Evolutionary conservation across 2,797 vertebrate species (phyloP), one percentile per base, ranked within the genome.

Genomic region (Crocodylus rhombifer): DNA sequence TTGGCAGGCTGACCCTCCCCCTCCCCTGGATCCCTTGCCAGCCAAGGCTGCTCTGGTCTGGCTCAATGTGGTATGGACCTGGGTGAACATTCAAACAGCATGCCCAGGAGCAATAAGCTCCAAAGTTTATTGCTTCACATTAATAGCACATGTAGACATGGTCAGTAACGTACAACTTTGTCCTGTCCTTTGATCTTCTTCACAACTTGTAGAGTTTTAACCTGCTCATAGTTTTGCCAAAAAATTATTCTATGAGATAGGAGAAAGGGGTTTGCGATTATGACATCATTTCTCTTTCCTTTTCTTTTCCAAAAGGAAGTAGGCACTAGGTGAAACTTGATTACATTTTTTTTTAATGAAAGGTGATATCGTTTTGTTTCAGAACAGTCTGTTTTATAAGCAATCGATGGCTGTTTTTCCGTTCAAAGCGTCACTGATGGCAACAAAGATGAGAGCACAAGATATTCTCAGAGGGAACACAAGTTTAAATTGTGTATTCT

Each of bases 241-340:
- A 12, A 51, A 51, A 51, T 10, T 51, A 60, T 95, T 87, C 51
- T 14, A 62, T 33, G 55, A 73, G 2, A 61, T 8, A 84, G 6
- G 18, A 77, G 58, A 18, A 87, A 63, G 55, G 83, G 80, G n/a
- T 16, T 80, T 13, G 69, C 11, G 88, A 76, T 26, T 64, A 12
- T 5, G 4, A 30, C 23, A 58, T 76, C 64, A 93, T 21, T 95
- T 95, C 76, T 90, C 84, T 80, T 93, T 51, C 89, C 56, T 87
- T 87, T 82, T 73, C 89, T 96, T 76, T 76, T 92, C 87, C 86
- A 82, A 79, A 10, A 33, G 51, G 21, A 92, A 87, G 75, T 26
- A 67, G 87, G 67, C 17, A 75, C 71, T 61, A 71, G 15, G 81
- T 4, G 87, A 90, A 91, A 51, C 14, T 18, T 30, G 58, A 86